Evolutionary conservation across 2,113 vertebrate genomes (phyloP), one percentile per base, ranked within the genome.

Genomic region (Chloropsis hardwickii): DNA sequence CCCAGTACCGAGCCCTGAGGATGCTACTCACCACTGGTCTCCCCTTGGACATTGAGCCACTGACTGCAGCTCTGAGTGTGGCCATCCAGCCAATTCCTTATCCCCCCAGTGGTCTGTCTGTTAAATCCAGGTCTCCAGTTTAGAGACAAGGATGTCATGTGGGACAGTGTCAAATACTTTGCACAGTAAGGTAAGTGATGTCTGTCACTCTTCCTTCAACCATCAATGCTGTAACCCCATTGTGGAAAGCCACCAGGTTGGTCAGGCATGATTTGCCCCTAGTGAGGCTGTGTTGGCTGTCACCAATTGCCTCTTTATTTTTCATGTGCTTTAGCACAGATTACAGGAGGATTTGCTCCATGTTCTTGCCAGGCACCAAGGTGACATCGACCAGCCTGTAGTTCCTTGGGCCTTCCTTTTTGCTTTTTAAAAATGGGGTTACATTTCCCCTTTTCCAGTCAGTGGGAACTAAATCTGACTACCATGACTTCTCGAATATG

Each of bases 21-120:
- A 15, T 22, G 3, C 19, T 17, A 1, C 35, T 72, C 0, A 0
- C 42, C 66, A 19, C 31, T 44, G 86, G 8, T 73, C 12, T 58
- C 22, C 18, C 4, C 31, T 39, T 66, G 77, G 37, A 66, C 39
- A 10, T 0, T 20, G 61, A 60, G 53, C 60, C 69, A 25, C 11
- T 17, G 33, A 25, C 23, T 10, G 28, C 53, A 51, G 1, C 69
- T 45, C 33, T 66, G 77, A 29, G 45, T 29, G 53, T 39, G 69
- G 20, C 24, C 51, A 29, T 24, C 33, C 51, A 53, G 37, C 51
- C 44, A n/a, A 6, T 22, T 22, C 20, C 70, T 53, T 25, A 29
- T 14, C 10, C 45, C 27, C 45, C 2, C 5, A 35, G 7, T 18
- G 45, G 9, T 9, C 51, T 2, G 2, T 21, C 45, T 44, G 51